These are phyloP conservation scores for Tapirus indicus DNA, from an alignment of 2,797 vertebrate genomes.

Conservation along the genomic window DNA sequence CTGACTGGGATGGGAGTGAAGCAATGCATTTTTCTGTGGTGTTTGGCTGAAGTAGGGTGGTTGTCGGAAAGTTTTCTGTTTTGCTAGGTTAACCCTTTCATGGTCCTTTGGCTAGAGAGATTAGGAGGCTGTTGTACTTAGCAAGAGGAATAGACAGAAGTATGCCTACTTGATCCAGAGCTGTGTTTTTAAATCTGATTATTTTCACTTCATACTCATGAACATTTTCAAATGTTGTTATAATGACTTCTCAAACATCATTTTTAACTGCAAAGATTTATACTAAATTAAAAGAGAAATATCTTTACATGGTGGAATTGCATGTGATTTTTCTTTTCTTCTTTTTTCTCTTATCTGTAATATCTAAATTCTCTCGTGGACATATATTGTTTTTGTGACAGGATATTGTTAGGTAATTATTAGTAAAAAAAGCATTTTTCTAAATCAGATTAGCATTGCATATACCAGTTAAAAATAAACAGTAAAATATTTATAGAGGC, in stretches of 20 bases:
- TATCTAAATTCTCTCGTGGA: background rate
- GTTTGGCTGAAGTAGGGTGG: background rate
- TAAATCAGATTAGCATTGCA: background rate
- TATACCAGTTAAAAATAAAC: background rate
- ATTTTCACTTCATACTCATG: background rate
- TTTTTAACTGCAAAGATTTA: conserved; percentile 8
- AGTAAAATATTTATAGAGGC: background rate
- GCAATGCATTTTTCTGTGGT: background rate
- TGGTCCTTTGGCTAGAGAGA: background rate
- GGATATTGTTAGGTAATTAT: background rate
- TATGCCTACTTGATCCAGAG: background rate
- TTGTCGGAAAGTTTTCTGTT: background rate
- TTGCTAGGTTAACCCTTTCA: background rate
- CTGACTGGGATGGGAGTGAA: background rate
- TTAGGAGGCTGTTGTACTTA: background rate
- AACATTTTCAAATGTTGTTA: background rate
- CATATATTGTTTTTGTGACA: background rate
- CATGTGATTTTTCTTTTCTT: background rate
- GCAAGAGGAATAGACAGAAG: background rate
- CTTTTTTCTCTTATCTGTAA: background rate
- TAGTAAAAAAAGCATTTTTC: background rate
- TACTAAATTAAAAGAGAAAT: conserved; percentile 11
- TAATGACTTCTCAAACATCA: background rate
- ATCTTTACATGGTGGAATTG: background rate
- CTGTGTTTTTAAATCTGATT: background rate